phyloP scores from a whole-genome alignment of 2,888 invertebrate species.

The Drosophila fungiperda region DNA sequence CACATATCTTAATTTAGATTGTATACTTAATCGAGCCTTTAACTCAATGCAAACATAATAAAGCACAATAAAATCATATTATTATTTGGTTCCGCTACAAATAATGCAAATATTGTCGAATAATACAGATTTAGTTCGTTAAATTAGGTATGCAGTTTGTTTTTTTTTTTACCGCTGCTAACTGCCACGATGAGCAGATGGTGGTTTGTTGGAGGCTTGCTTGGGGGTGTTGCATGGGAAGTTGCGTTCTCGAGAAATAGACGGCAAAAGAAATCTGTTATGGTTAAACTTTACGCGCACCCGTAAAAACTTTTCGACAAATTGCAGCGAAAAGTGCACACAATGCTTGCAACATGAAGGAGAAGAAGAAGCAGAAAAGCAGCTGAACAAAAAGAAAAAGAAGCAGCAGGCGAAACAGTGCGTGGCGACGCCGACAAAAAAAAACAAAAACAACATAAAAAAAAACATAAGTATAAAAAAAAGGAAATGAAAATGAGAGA shows the following conservation, averaged over 20 bases:
- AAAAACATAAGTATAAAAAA: conserved; percentile 22
- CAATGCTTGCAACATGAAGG: conserved; percentile 49
- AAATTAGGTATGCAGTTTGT: conserved; percentile 30
- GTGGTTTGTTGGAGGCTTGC: neutral
- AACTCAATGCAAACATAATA: neutral
- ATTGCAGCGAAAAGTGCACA: conserved; percentile 73
- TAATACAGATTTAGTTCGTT: conserved; percentile 33
- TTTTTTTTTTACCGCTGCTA: conserved; percentile 37
- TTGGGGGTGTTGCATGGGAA: conserved; percentile 15
- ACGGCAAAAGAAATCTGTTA: conserved; percentile 71
- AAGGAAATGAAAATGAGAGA: conserved; percentile 7
- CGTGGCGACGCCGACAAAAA: conserved; percentile 66
- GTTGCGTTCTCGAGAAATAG: conserved; percentile 37
- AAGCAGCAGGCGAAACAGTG: conserved; percentile 58
- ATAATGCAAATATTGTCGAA: conserved; percentile 8
- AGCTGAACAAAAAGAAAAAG: neutral
- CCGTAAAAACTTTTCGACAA: conserved; percentile 70
- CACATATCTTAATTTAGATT: neutral
- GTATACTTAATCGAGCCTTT: neutral
- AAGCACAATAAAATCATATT: neutral
- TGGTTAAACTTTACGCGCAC: conserved; percentile 69
- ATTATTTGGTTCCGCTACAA: neutral
- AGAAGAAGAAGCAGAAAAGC: neutral
- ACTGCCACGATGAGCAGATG: conserved; percentile 11
- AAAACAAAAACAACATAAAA: conserved; percentile 8